Evolutionary conservation across 2,888 invertebrate species (phyloP), one percentile per base, ranked within the genome.

Genomic region (Catocala fraxini): DNA sequence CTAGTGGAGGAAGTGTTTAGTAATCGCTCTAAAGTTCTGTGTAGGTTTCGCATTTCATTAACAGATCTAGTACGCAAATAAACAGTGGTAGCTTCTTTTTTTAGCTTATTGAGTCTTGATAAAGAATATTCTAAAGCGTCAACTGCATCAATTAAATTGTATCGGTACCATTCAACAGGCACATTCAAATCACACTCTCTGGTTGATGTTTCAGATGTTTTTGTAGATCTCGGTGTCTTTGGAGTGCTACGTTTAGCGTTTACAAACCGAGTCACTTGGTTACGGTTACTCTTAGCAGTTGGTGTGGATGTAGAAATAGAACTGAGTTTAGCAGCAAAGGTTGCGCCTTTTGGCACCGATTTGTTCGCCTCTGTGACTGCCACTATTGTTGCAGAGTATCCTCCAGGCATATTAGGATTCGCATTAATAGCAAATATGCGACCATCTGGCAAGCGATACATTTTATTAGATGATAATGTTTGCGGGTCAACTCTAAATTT

Each of bases 101-200:
- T 95, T 43, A 96, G 80, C 71, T 93, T 93, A 41, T 93, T 87
- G 52, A 96, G 84, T 43, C 95, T 91, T 13, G 92, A 86, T 25
- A 95, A 85, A 6, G 96, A 91, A 82, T 95, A 95, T 65, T 95
- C 95, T 56, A 95, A 89, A 35, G 95, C 93, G 66, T 95, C 94
- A 35, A 95, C 91, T 0, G 95, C 95, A 72, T 95, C 94, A 53
- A 95, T 83, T 39, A 95, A 88, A 68, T 95, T 95, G 71, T 95
- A 95, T 63, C 95, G 91, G 75, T 93, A 95, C 95, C 95, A 96
- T 79, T 95, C 95, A 52, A 94, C 87, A 12, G 94, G 92, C 7
- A 91, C 90, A 65, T 87, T 83, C 45, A 92, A 70, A 76, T 93
- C 91, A 64, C 85, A 85, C 49, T 87, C 80, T 64, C 89, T 83